These are phyloP conservation scores for Ricordea florida DNA, from an alignment of 92 coral and sea anemone genomes.

Conservation along the genomic window DNA sequence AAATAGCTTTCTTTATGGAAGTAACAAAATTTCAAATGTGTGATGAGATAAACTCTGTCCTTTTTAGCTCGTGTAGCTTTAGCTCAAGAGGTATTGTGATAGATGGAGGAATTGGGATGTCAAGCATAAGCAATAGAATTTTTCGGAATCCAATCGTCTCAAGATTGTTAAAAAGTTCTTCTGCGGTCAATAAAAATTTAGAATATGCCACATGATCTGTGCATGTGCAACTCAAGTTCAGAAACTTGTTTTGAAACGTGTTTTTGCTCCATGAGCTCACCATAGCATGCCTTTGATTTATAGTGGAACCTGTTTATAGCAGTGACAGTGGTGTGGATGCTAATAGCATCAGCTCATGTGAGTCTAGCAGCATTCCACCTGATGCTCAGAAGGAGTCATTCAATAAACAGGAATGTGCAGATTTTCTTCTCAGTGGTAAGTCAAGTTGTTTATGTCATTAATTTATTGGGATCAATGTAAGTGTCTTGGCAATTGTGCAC, in stretches of 20 bases:
- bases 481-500: too few relatives aligned
- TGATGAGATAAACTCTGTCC: too few relatives aligned
- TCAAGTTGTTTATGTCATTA: background rate
- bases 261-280: background rate
- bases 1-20: too few relatives aligned
- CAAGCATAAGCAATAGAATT: too few relatives aligned
- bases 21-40: too few relatives aligned
- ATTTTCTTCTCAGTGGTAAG: slow-evolving; percentile 15
- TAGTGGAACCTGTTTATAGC: slow-evolving; percentile 71
- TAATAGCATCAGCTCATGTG: slow-evolving; percentile 79
- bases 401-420: slow-evolving; percentile 23
- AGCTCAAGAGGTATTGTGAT: too few relatives aligned
- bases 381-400: slow-evolving; percentile 24
- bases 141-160: too few relatives aligned
- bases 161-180: too few relatives aligned
- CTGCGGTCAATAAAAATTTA: too few relatives aligned
- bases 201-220: too few relatives aligned
- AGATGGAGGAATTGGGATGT: too few relatives aligned
- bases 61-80: too few relatives aligned
- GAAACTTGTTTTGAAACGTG: background rate
- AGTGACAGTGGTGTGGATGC: slow-evolving; percentile 95
- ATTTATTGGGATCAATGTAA: background rate
- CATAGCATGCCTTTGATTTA: background rate
- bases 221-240: background rate
- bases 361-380: slow-evolving; percentile 58